A percentile compares a stretch with the other conserved stretches of the same genome.
Evolutionary conservation across 1,140 invertebrate species (phyloP).

Genomic region (Sycophila sp.): DNA sequence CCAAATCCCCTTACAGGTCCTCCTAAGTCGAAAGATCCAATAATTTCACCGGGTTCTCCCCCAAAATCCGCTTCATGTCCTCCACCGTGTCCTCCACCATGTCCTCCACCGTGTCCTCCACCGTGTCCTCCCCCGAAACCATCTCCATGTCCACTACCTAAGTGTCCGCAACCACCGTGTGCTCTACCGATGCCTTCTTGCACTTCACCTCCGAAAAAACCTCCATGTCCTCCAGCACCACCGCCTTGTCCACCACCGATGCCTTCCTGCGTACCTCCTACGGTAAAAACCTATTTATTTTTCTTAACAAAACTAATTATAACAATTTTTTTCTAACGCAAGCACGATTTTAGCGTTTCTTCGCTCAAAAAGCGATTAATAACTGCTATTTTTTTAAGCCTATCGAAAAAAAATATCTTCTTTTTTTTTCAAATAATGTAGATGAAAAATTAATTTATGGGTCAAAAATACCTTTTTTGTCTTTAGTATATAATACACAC

Average conservation of each 20-base stretch:
- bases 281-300: too few species aligned
- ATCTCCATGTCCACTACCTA: slow-evolving; percentile 6
- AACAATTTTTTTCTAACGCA: too few species aligned
- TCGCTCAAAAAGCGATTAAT: too few species aligned
- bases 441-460: too few species aligned
- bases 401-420: too few species aligned
- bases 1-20: neutral
- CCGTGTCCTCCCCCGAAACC: slow-evolving; percentile 7
- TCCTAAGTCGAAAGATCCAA: slow-evolving; percentile 11
- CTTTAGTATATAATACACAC: too few species aligned
- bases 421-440: too few species aligned
- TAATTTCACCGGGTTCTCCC: slow-evolving; percentile 9
- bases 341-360: too few species aligned
- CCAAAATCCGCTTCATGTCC: neutral
- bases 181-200: neutral
- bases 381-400: too few species aligned
- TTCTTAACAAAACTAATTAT: too few species aligned
- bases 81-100: neutral
- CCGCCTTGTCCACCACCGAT: slow-evolving; percentile 1
- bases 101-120: slow-evolving; percentile 4
- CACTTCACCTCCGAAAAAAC: neutral
- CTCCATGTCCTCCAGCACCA: neutral
- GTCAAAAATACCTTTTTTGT: too few species aligned
- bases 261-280: neutral
- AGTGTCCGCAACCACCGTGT: neutral